Base-by-base conservation (phyloP, 2,113 vertebrate genomes). In the Burhinus oedicnemus region DNA sequence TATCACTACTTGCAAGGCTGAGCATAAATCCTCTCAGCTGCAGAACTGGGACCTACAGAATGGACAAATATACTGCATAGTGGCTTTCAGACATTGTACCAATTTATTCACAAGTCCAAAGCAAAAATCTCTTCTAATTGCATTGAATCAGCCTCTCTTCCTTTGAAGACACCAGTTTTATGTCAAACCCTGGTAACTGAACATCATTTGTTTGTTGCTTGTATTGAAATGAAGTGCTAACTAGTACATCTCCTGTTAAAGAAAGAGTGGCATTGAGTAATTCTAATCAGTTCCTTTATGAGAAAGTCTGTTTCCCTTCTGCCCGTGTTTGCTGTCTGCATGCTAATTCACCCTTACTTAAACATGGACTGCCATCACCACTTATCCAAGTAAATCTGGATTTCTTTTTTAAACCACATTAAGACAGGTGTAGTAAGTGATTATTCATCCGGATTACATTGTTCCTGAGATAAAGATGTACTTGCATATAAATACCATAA, bases 221-320 rank as follows among this genome's bases (percentile, higher is more conserved):
- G 78, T 21, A 72, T 75, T 92, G 92, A 94, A 92, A 96, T 94
- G 69, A 94, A 94, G 78, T 91, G 89, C 90, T 95, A 92, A 95
- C 75, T 80, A 95, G 92, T 92, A 97, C 91, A 97, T 91, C 89
- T 92, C 80, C 87, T 79, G 77, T 65, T 90, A 42, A 85, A 92
- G 91, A 95, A 93, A 91, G 81, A 68, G 45, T 51, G 54, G 61
- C 92, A 90, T 65, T 85, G 80, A 96, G 75, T 65, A 75, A 96
- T 97, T 94, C 87, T 87, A 90, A 89, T 91, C 92, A 89, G 93
- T 45, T 91, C 81, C 81, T 91, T 96, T 94, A 92, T 93, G 69
- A 89, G 91, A 58, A 93, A 89, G 80, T 84, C 92, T 97, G 92
- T 96, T 97, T 97, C 92, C 90, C 92, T 94, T 95, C 88, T 97